Evolutionary conservation across 2,797 vertebrate species (phyloP).

Genomic region (Centroberyx gerrardi): DNA sequence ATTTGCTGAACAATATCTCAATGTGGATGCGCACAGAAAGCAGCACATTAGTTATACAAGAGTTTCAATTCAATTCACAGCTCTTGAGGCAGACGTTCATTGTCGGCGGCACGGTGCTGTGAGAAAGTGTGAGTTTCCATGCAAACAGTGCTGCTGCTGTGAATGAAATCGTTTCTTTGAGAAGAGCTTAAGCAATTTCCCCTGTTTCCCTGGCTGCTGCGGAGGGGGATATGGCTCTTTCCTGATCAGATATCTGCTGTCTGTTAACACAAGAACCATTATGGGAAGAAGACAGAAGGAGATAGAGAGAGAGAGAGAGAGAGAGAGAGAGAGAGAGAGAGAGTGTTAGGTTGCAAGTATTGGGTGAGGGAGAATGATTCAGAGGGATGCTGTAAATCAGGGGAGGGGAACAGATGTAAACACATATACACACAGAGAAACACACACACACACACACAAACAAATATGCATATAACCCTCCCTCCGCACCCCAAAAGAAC

Average conservation of each 20-base stretch:
- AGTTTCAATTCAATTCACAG: constrained; percentile 49
- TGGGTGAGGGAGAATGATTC: constrained; percentile 27
- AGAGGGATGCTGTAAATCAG: constrained; percentile 28
- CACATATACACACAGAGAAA: constrained; percentile 5
- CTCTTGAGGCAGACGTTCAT: constrained; percentile 42
- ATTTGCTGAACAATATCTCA: constrained; percentile 42
- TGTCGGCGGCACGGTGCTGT: constrained; percentile 25
- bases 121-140: constrained; percentile 53
- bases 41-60: constrained; percentile 41
- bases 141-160: constrained; percentile 37
- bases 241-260: constrained; percentile 36
- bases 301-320: constrained; percentile 31
- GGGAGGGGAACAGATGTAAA: constrained; percentile 7
- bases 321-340: neutral
- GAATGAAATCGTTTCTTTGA: constrained; percentile 50
- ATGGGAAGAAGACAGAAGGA: neutral
- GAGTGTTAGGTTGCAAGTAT: neutral
- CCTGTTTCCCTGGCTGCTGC: constrained; percentile 17
- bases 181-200: constrained; percentile 43
- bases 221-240: neutral
- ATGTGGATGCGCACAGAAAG: constrained; percentile 44
- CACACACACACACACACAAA: neutral
- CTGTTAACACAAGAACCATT: constrained; percentile 21
- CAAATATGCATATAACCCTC: neutral
- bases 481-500: constrained; percentile 23